Conservation (phyloP, 2,113 vertebrate species). For the Xenopus laevis region DNA sequence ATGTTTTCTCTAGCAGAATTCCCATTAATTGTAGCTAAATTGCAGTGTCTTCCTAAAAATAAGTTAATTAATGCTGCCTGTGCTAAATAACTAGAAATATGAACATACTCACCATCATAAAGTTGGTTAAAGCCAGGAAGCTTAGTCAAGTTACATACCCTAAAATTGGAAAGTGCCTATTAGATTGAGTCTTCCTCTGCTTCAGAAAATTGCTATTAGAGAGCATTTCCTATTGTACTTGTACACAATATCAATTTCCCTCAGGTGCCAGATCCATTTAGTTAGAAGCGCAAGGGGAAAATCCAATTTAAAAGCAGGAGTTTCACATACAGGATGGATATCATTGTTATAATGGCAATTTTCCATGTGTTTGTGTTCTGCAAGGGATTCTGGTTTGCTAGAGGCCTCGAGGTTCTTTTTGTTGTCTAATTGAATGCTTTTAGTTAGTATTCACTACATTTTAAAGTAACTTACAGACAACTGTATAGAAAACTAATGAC, state of each 20-base stretch:
- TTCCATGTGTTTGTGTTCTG: slow-evolving; percentile 35
- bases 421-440: slow-evolving; percentile 42
- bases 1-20: too few species aligned
- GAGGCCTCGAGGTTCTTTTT: slow-evolving; percentile 28
- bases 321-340: slow-evolving; percentile 32
- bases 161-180: too few species aligned
- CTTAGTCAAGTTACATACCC: too few species aligned
- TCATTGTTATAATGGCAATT: slow-evolving; percentile 35
- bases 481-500: slow-evolving; percentile 6
- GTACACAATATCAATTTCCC: slow-evolving; percentile 33
- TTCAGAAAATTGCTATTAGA: slow-evolving; percentile 33
- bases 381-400: slow-evolving; percentile 17
- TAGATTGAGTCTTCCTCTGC: slow-evolving; percentile 4
- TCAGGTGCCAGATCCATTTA: slow-evolving; percentile 34
- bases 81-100: too few species aligned
- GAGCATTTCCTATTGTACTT: slow-evolving; percentile 10
- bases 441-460: slow-evolving; percentile 22
- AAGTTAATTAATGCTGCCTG: too few species aligned
- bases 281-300: slow-evolving; percentile 30
- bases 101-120: too few species aligned
- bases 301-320: slow-evolving; percentile 37
- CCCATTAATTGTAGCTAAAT: too few species aligned
- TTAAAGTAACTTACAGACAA: slow-evolving; percentile 26
- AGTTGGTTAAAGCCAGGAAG: too few species aligned
- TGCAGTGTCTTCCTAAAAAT: too few species aligned